Percentiles rank a stretch among this genome's conserved stretches.
Conservation (phyloP, 1,140 invertebrate genomes). For the Papilio machaon region DNA sequence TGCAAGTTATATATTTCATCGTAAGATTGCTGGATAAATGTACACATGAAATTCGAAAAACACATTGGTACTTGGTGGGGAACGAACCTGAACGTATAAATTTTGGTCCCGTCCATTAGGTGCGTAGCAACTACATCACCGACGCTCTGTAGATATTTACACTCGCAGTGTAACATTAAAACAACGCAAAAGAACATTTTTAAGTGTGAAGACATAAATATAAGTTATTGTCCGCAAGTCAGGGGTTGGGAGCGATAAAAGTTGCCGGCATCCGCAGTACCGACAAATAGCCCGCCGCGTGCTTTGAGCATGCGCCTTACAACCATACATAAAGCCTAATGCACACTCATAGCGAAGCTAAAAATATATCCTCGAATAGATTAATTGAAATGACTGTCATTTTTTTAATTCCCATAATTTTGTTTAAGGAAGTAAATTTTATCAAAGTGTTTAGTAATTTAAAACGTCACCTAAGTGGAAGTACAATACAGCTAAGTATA, state of each 20-base stretch:
- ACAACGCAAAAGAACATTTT: background rate
- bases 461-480: background rate
- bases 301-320: constrained; percentile 43
- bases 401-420: background rate
- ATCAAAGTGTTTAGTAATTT: background rate
- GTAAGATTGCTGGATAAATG: no score
- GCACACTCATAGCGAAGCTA: background rate
- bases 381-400: background rate
- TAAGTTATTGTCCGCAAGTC: constrained; percentile 9
- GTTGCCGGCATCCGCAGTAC: constrained; percentile 9
- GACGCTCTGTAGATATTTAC: no score
- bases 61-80: no score
- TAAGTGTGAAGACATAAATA: constrained; percentile 1
- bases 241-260: background rate
- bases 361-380: background rate
- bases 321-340: background rate
- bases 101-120: no score
- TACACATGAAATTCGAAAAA: no score
- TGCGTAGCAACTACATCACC: no score
- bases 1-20: no score
- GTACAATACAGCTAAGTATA: background rate
- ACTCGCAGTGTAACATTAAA: no score
- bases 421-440: background rate
- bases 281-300: constrained; percentile 8
- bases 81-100: no score